phyloP scores from a whole-genome alignment of 2,113 vertebrate genomes.

The Scomber scombrus region DNA sequence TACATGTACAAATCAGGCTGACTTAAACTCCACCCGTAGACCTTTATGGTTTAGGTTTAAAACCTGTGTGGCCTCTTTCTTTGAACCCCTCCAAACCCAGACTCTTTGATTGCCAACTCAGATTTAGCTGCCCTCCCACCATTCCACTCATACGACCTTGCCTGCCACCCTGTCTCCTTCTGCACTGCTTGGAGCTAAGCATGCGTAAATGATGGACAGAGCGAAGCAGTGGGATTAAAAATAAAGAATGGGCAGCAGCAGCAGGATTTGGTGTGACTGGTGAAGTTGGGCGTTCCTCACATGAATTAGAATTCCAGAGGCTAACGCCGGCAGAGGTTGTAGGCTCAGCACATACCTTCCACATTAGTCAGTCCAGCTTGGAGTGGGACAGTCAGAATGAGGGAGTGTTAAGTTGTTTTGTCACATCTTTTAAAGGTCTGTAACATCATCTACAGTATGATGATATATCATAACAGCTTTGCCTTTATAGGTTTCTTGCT shows the following conservation, averaged over 20 bases:
- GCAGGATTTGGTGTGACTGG: slow-evolving; percentile 73
- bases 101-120: slow-evolving; percentile 67
- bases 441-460: slow-evolving; percentile 19
- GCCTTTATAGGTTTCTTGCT: background rate
- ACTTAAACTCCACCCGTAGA: slow-evolving; percentile 32
- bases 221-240: slow-evolving; percentile 67
- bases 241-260: slow-evolving; percentile 63
- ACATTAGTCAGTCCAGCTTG: slow-evolving; percentile 77
- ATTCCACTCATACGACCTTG: slow-evolving; percentile 3
- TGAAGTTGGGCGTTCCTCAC: slow-evolving; percentile 76
- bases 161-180: slow-evolving; percentile 48
- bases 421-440: slow-evolving; percentile 35
- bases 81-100: slow-evolving; percentile 64
- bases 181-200: slow-evolving; percentile 68
- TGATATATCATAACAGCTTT: background rate
- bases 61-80: slow-evolving; percentile 70
- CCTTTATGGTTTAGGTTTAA: slow-evolving; percentile 50
- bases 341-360: slow-evolving; percentile 85
- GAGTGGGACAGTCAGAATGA: slow-evolving; percentile 62
- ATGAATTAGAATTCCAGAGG: slow-evolving; percentile 82
- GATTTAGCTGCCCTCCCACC: slow-evolving; percentile 61
- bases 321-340: slow-evolving; percentile 72
- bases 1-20: background rate
- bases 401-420: slow-evolving; percentile 57
- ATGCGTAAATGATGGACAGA: slow-evolving; percentile 70